Conservation (phyloP, 2,113 vertebrate genomes). For the Geococcyx californianus region DNA sequence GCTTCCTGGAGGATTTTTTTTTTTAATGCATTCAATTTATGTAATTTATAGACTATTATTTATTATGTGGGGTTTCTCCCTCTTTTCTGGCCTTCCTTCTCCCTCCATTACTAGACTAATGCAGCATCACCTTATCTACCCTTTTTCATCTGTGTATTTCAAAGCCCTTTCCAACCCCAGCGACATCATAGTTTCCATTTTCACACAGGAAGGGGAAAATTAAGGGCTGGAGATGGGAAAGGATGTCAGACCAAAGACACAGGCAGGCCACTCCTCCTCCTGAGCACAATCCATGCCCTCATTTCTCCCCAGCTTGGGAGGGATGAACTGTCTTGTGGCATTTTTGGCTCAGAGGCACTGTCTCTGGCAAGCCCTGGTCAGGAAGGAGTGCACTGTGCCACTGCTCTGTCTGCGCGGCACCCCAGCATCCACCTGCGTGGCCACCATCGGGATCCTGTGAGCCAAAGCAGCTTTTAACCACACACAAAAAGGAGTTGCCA, state of each 20-base stretch:
- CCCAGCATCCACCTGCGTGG: rapidly evolving
- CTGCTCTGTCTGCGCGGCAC: rapidly evolving
- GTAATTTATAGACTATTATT: slow-evolving; percentile 2
- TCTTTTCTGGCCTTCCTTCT: background rate
- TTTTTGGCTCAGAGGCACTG: background rate
- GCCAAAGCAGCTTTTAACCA: background rate
- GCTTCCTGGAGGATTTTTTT: background rate
- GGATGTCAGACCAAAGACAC: background rate
- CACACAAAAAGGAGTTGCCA: background rate
- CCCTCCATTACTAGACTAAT: background rate
- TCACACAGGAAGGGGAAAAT: background rate
- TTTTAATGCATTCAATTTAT: background rate
- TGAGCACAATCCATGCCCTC: background rate
- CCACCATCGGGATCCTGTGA: background rate
- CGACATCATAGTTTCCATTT: background rate
- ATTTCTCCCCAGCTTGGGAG: background rate
- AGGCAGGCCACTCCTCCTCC: background rate
- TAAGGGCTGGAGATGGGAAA: background rate
- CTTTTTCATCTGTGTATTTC: background rate
- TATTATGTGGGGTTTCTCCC: background rate
- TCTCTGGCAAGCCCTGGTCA: background rate
- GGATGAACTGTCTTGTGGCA: background rate
- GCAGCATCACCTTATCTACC: rapidly evolving
- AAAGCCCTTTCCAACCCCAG: background rate
- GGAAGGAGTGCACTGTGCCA: background rate